Evolutionary conservation across 1,140 invertebrate genomes (phyloP), one percentile per base, ranked within the genome.

Genomic region (Drosophila albomicans): DNA sequence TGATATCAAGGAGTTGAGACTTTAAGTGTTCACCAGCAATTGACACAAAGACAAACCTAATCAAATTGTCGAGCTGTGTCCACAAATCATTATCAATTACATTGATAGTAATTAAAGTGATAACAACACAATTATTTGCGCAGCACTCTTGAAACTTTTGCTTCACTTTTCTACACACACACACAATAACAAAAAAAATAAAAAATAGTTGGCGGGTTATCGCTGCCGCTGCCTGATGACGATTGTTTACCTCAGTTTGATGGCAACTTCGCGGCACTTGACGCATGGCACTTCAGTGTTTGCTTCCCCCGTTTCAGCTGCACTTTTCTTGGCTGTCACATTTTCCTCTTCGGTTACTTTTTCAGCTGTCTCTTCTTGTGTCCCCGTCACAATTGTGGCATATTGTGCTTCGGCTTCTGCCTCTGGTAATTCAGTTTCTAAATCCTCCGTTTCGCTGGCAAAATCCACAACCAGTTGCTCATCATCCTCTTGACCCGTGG

Each of bases 201-300:
- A 4, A 3, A n/a, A 25, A 25, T 25, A 25, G 20, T 25, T 25
- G 20, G 7, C 30, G 32, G 5, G 15, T 13, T 3, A 10, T 56
- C 7, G 1, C 6, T 7, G 7, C 4, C 41, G 28, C 3, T 25
- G 20, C 20, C 20, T 25, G 20, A 25, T 0, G 20, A 25, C 48
- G 62, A 64, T 67, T 8, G 30, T 76, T 80, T 89, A 91, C 89
- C 89, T 91, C 64, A 91, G 71, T 77, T 89, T 91, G 51, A 89
- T 86, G 76, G 89, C 89, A 72, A 91, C 70, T 66, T 91, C 75
- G 52, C 89, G 89, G 70, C 89, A 91, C 72, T 91, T 91, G 76
- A 79, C 71, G 48, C 89, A 91, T 91, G 89, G 89, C 89, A 91
- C 89, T 67, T 79, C 25, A 57, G 7, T 13, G 10, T n/a, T 11